Conservation (phyloP, 2,888 invertebrate species). For the Hirtodrosophila cameraria region DNA sequence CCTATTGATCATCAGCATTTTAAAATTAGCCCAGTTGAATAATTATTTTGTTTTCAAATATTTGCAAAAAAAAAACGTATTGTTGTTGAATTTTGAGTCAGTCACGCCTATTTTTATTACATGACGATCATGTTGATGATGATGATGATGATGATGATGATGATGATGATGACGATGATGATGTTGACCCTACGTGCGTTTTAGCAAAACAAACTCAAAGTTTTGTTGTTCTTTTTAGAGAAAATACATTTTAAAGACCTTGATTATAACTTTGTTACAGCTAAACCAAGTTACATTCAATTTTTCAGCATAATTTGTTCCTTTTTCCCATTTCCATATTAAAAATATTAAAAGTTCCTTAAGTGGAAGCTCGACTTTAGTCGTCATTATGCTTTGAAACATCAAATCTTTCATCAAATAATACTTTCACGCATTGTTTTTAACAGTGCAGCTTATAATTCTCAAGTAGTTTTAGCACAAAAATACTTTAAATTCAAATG, state of each 20-base stretch:
- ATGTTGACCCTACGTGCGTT: conserved; percentile 28
- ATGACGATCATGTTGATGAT: conserved; percentile 7
- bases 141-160: background rate
- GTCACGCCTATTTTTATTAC: conserved; percentile 58
- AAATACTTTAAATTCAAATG: background rate
- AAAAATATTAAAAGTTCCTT: no score
- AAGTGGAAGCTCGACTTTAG: no score
- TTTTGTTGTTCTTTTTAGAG: background rate
- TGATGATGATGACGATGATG: conserved; percentile 2
- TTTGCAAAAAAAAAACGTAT: conserved; percentile 37
- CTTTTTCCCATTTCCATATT: no score
- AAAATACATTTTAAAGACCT: no score
- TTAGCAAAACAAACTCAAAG: conserved; percentile 18
- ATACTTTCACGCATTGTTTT: no score
- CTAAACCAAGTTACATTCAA: no score
- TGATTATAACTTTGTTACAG: no score
- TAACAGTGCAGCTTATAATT: no score
- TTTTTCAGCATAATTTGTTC: no score
- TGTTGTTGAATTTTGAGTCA: conserved; percentile 22
- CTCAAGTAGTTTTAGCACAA: no score
- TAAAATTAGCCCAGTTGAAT: conserved; percentile 73
- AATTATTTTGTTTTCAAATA: conserved; percentile 46
- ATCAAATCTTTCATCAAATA: no score
- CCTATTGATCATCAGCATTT: conserved; percentile 59
- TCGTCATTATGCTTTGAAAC: no score